Evolutionary conservation across 2,797 vertebrate species (phyloP), one percentile per base, ranked within the genome.

Genomic region (Ciconia nigra): DNA sequence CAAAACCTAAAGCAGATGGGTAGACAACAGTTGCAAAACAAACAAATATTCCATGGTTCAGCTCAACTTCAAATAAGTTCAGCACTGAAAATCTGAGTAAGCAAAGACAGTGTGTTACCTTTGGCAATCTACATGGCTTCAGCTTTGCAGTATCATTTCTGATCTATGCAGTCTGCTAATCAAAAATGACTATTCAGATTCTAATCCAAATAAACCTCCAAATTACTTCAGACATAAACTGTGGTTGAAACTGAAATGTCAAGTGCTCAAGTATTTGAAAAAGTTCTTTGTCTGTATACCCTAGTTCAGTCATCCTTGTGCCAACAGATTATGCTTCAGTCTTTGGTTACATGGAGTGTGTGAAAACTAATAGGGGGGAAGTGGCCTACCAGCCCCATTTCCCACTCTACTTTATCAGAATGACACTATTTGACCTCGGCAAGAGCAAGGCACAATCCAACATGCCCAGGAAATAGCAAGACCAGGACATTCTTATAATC

Each of bases 1-100:
- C 19, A 88, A 93, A 97, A 96, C 91, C 72, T 92, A 96, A 96
- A 96, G 92, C 95, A 96, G 86, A 89, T 89, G 92, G 52, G 74
- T 87, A 92, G 78, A 83, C 88, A 97, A 94, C 81, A 59, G 41
- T 67, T 89, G 77, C 81, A 96, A 95, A 94, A 28, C 81, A 91
- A 96, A 88, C 66, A 96, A 72, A 51, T 54, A 83, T 67, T 95
- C 52, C 24, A 54, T 65, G 74, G 83, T 85, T 97, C 88, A 94
- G 52, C 61, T 95, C 65, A 89, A 54, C 90, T 89, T 96, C 86
- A 93, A 87, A 21, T 77, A 93, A 83, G 12, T 87, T 94, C 88
- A 71, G 52, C 52, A 31, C 24, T 2, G 2, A 92, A 89, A 97
- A 77, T 63, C 63, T 92, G 94, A 94, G 74, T 92, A 95, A 95